Conservation (phyloP, 2,797 vertebrate genomes). For the Uromys caudimaculatus region DNA sequence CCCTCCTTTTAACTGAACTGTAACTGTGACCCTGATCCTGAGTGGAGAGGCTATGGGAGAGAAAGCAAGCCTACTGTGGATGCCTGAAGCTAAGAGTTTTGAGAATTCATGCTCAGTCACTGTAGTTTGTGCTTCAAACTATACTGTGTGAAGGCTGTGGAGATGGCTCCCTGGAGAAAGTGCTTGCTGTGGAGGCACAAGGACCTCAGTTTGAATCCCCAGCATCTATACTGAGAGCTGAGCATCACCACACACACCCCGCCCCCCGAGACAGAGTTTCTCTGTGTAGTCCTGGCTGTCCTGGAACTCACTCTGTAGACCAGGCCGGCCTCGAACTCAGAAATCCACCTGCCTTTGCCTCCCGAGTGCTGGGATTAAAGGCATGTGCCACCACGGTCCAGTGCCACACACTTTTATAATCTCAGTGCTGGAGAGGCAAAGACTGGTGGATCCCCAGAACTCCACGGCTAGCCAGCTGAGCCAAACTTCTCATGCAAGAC, state of each 20-base stretch:
- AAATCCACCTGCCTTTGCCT: too few species aligned
- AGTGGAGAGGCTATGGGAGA: not conserved
- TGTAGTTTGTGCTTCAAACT: not conserved
- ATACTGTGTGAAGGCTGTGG: not conserved
- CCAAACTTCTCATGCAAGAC: not conserved
- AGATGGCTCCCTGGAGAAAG: not conserved
- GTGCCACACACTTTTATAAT: not conserved
- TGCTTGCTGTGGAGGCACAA: not conserved
- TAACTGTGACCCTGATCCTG: not conserved
- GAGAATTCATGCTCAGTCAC: not conserved
- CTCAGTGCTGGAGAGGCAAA: not conserved
- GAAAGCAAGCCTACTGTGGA: not conserved
- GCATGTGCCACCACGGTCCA: too few species aligned
- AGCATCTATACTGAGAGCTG: not conserved
- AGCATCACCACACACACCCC: not conserved
- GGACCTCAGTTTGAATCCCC: not conserved
- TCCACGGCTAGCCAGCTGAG: not conserved
- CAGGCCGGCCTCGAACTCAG: too few species aligned
- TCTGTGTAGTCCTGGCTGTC: too few species aligned
- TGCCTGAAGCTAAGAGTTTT: not conserved
- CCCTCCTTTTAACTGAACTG: not conserved
- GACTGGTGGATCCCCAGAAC: not conserved
- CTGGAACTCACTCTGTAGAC: too few species aligned
- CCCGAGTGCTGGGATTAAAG: too few species aligned
- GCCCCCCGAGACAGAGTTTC: too few species aligned